Conservation (phyloP, 1,140 invertebrate genomes). For the Papilio helenus region DNA sequence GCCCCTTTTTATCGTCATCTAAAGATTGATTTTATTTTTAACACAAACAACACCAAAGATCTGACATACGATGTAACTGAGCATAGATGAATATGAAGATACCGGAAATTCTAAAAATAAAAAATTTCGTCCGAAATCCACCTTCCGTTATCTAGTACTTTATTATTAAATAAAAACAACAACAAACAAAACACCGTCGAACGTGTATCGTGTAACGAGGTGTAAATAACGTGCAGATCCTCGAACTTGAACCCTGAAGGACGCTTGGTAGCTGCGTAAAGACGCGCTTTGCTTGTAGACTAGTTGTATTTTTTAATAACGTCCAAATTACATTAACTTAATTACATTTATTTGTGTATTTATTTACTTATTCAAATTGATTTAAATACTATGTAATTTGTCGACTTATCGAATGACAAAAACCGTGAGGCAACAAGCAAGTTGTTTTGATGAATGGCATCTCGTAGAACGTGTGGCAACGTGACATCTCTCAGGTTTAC, state of each 20-base stretch:
- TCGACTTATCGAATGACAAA: not conserved
- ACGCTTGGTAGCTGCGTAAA: not conserved
- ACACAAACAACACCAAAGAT: not conserved
- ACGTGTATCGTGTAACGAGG: not conserved
- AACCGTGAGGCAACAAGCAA: not conserved
- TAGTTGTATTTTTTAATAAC: not conserved
- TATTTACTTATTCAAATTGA: no score
- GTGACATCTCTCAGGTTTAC: conserved; percentile 12
- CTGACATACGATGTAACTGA: not conserved
- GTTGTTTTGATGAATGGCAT: not conserved
- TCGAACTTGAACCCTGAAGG: not conserved
- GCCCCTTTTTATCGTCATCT: not conserved
- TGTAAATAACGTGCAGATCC: not conserved
- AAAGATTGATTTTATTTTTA: not conserved
- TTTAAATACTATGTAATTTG: no score
- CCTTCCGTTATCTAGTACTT: not conserved
- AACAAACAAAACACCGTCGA: not conserved
- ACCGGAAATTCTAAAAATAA: not conserved
- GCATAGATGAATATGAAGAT: not conserved
- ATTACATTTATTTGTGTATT: no score
- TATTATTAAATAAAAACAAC: not conserved
- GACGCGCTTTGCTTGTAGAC: not conserved
- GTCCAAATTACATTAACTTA: no score
- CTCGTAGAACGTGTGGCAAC: not conserved
- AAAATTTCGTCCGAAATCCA: not conserved